Evolutionary conservation across 2,888 invertebrate genomes (phyloP), one percentile per base, ranked within the genome.

Genomic region (Melipona beecheii): DNA sequence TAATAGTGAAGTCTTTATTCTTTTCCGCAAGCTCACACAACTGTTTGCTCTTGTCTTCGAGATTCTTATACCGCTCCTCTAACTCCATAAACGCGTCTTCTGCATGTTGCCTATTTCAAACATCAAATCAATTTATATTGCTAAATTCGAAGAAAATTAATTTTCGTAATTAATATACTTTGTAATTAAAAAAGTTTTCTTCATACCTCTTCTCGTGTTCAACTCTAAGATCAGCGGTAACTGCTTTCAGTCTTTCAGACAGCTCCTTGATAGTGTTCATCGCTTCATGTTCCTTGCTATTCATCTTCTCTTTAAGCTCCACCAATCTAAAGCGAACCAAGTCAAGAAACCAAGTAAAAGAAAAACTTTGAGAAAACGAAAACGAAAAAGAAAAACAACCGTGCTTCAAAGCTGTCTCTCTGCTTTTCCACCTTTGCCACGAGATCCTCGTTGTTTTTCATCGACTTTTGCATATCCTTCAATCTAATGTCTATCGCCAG

Each of bases 351-450:
- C 6, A 62, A 11, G 66, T 60, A 52, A 60, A 52, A 43, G 60
- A 49, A 15, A 43, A 66, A 4, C 50, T 68, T 21, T 1, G 0
- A 17, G 24, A 27, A 21, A 31, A 13, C 31, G 19, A 5, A 9
- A 43, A 43, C 9, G 43, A 43, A 11, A 43, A 21, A 17, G 62
- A 56, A 54, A 24, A 77, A 73, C 73, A 84, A 93, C 93, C 91
- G 89, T 84, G 90, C 74, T 74, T 93, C 92, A 27, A 91, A 88
- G 71, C 77, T 90, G 66, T 92, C 92, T 27, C 91, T 91, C 31
- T 93, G 93, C 73, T 90, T 92, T 75, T 93, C 93, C 62, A 92
- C 79, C 70, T 91, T 92, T 2, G 76, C 72, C 24, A 92, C 71
- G 5, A 90, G 83, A 4, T 60, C 82, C 24, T 93, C 92, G 66